Evolutionary conservation across 2,113 vertebrate genomes (phyloP), one percentile per base, ranked within the genome.

Genomic region (Irena cyanogastra): DNA sequence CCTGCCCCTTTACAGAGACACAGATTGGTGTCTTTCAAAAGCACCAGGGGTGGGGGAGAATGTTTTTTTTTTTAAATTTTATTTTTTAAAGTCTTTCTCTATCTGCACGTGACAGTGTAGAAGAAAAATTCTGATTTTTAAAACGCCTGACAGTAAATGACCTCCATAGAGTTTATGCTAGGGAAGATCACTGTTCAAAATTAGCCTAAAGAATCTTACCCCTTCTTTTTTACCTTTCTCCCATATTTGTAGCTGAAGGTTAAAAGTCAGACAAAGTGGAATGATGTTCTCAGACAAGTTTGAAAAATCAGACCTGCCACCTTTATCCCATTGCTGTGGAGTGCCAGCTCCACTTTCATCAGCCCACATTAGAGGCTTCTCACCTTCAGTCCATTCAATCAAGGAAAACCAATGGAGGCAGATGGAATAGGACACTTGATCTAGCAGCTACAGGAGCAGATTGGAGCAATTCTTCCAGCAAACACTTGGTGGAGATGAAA

Each of bases 261-360:
- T 89, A 87, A 94, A 95, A 75, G 84, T 68, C 18, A 87, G 69
- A 79, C n/a, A 35, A 81, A 82, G 23, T 64, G 6, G 53, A 95
- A 82, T 3, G 3, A 87, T 53, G 21, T 79, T 85, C 39, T 82
- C 42, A 53, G 23, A 59, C 23, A 72, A 69, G 37, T 83, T 79
- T 89, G 74, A 95, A 95, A 93, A 93, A 91, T 85, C 81, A 87
- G 74, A 69, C 37, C 61, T 92, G 70, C 56, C 61, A 85, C 53
- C 28, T 78, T 89, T 78, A 90, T 74, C 42, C 49, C 57, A 54
- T 76, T 8, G 4, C 35, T 76, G 61, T 82, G n/a, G 57, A 91
- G 35, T 91, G 81, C 57, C 87, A 94, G 11, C 19, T 95, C 45
- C 65, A 52, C 35, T 91, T 92, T 91, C 65, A 87, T 89, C 69